A percentile compares a stretch with the other conserved stretches of the same genome.
These are phyloP conservation scores for Slavum lentiscoides DNA, from an alignment of 2,888 invertebrate genomes.

Conservation along the genomic window DNA sequence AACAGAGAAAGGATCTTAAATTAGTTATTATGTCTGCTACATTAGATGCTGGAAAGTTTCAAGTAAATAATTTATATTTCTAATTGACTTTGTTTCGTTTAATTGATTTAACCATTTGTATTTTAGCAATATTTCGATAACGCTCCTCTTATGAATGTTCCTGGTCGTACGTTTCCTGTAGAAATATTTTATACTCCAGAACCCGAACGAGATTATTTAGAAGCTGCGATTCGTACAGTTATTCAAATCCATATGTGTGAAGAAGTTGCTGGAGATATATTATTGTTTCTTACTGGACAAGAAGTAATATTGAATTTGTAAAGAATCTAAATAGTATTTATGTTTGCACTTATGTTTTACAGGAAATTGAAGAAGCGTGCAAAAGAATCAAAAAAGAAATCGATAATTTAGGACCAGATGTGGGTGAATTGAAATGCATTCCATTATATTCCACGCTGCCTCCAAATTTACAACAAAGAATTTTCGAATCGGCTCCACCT, in stretches of 20 bases:
- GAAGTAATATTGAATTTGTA: conserved; percentile 61
- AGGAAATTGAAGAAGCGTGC: conserved; percentile 98
- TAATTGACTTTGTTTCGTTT: background rate
- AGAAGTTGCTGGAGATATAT: conserved; percentile 86
- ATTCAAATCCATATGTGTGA: conserved; percentile 97
- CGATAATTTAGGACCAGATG: conserved; percentile 93
- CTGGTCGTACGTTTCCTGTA: conserved; percentile 92
- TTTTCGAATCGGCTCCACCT: conserved; percentile 96
- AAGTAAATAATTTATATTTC: conserved; percentile 59
- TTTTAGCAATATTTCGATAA: conserved; percentile 92
- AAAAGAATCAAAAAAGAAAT: conserved; percentile 95
- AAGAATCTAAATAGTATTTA: background rate
- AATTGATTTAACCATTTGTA: conserved; percentile 9
- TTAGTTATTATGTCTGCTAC: conserved; percentile 99
- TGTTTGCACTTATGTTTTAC: conserved; percentile 56
- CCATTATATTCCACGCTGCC: conserved; percentile 98
- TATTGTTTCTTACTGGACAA: conserved; percentile 84
- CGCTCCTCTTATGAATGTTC: conserved; percentile 97
- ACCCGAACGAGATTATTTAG: conserved; percentile 95
- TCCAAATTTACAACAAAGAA: conserved; percentile 93
- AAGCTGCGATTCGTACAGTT: conserved; percentile 97
- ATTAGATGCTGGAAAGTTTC: conserved; percentile 98
- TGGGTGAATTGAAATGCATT: conserved; percentile 96
- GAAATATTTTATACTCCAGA: conserved; percentile 99
- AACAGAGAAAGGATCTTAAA: conserved; percentile 89